Evolutionary conservation across 1,140 invertebrate genomes (phyloP).

Genomic region (Ephestia elutella): DNA sequence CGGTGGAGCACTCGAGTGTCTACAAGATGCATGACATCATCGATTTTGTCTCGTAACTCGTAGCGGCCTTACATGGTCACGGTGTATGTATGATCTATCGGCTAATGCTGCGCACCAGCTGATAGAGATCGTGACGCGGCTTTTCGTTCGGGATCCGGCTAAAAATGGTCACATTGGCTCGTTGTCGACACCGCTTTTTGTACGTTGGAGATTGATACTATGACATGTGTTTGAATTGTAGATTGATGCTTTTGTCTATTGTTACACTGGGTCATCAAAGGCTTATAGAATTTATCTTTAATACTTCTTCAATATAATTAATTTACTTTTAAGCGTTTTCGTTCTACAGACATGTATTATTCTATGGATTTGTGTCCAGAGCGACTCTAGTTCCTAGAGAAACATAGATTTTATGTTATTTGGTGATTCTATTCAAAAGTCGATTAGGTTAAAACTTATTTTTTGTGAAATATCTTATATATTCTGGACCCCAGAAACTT

Average conservation of each 20-base stretch:
- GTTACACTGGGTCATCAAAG: background rate
- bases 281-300: too few species aligned
- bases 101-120: constrained; percentile 48
- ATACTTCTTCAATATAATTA: too few species aligned
- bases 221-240: background rate
- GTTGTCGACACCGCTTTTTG: background rate
- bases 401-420: too few species aligned
- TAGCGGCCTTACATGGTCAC: constrained; percentile 54
- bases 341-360: too few species aligned
- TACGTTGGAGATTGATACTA: background rate
- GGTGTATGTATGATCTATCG: constrained; percentile 55
- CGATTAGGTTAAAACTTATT: too few species aligned
- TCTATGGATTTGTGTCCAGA: too few species aligned
- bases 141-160: constrained; percentile 26
- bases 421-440: background rate
- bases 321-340: too few species aligned
- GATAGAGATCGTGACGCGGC: constrained; percentile 46
- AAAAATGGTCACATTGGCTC: constrained; percentile 33
- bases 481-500: constrained; percentile 1
- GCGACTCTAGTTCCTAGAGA: too few species aligned
- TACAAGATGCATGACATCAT: constrained; percentile 48
- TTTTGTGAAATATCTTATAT: background rate
- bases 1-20: constrained; percentile 12
- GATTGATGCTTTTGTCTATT: background rate
- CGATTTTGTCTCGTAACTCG: constrained; percentile 40